phyloP scores from a whole-genome alignment of 2,113 vertebrate species.

The Grallaria varia region DNA sequence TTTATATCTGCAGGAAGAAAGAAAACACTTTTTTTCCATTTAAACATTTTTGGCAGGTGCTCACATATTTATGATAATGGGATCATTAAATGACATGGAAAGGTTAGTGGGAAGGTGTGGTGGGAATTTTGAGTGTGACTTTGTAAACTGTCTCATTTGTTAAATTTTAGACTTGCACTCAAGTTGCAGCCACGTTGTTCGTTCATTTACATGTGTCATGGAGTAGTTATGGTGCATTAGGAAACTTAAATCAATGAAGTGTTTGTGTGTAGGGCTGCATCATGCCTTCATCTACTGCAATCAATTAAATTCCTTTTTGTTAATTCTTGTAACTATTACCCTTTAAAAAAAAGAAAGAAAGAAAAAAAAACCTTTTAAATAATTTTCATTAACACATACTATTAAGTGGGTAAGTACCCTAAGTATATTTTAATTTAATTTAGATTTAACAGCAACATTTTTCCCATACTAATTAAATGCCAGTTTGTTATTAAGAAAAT shows the following conservation, averaged over 20 bases:
- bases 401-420: slow-evolving; percentile 73
- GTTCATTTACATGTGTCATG: neutral
- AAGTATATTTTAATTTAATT: slow-evolving; percentile 79
- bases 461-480: slow-evolving; percentile 74
- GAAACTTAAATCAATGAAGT: neutral
- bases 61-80: slow-evolving; percentile 26
- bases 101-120: neutral
- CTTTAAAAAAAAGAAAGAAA: neutral
- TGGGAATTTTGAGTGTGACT: slow-evolving; percentile 31
- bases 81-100: neutral
- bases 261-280: neutral
- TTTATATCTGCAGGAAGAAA: slow-evolving; percentile 18
- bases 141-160: neutral
- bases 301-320: slow-evolving; percentile 42
- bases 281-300: neutral
- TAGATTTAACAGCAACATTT: slow-evolving; percentile 72
- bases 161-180: neutral
- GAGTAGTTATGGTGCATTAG: neutral
- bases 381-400: slow-evolving; percentile 74
- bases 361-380: slow-evolving; percentile 34
- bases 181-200: neutral
- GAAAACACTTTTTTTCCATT: slow-evolving; percentile 6
- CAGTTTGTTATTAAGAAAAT: slow-evolving; percentile 82
- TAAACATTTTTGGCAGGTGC: neutral
- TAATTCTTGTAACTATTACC: slow-evolving; percentile 45